Evolutionary conservation across 92 coral and sea anemone genomes (phyloP).

Genomic region (Palythoa grandis): DNA sequence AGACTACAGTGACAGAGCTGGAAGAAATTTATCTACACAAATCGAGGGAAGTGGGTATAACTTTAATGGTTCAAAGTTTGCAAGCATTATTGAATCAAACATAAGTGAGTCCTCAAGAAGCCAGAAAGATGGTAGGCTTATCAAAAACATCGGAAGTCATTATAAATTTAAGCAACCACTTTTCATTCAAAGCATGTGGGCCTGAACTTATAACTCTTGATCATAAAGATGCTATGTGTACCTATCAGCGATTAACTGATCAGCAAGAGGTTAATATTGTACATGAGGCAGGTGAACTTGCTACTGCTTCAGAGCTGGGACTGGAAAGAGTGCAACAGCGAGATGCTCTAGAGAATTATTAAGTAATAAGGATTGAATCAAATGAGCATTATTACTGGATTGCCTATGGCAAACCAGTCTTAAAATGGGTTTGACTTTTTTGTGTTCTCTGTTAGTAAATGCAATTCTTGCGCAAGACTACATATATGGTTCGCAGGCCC

Average conservation of each 20-base stretch:
- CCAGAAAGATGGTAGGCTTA: conserved; percentile 50
- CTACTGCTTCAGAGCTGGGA: neutral
- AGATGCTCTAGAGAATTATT: neutral
- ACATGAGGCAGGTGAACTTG: neutral
- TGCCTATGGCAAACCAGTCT: too few relatives aligned
- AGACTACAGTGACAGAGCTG: conserved; percentile 32
- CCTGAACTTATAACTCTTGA: conserved; percentile 21
- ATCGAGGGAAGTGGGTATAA: too few relatives aligned
- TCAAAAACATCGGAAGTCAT: conserved; percentile 39
- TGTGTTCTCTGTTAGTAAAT: too few relatives aligned
- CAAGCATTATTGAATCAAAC: neutral
- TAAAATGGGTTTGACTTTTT: too few relatives aligned
- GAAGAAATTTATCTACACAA: conserved; percentile 13
- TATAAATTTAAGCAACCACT: conserved; percentile 35
- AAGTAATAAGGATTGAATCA: too few relatives aligned
- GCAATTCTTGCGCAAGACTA: too few relatives aligned
- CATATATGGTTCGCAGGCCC: too few relatives aligned
- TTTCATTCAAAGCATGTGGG: conserved; percentile 37
- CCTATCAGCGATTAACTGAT: conserved; percentile 4
- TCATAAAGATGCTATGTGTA: conserved; percentile 23
- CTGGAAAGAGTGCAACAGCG: neutral
- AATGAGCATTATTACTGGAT: too few relatives aligned
- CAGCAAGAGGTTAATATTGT: neutral
- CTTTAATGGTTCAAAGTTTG: too few relatives aligned
- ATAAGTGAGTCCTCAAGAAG: conserved; percentile 1